Evolutionary conservation across 2,797 vertebrate species (phyloP), one percentile per base, ranked within the genome.

Genomic region (Brachymystax lenok): DNA sequence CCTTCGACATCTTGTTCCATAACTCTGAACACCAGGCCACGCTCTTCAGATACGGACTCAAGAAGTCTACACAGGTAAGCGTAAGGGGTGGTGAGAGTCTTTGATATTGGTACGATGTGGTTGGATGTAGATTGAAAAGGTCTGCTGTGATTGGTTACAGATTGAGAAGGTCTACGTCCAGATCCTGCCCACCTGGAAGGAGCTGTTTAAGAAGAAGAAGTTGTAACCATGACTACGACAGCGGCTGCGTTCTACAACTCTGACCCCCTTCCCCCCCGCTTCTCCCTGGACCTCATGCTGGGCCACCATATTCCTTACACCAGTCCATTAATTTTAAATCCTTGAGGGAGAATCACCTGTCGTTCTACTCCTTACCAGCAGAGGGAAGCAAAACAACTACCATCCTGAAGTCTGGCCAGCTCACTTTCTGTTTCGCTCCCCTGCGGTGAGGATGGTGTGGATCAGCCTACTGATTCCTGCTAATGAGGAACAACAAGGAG

Each of bases 21-120:
- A 95, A 95, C 93, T 94, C 93, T 30, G 94, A 95, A 82, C 94
- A 95, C 79, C 94, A 95, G 90, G 94, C 94, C 1, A 95, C 92
- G 0, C 85, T 92, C 21, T 83, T 94, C 74, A 87, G 94, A 82
- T 94, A 95, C 2, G 94, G 94, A 24, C 74, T 95, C 5, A 95
- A 95, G 88, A 94, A 90, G 64, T 95, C 94, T 0, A 75, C 88
- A 19, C 94, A 95, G 91, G 94, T 94, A 21, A 61, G 59, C 35
- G 46, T 71, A 40, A 17, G 21, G 27, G 40, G 40, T 12, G 17
- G 64, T 50, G 5, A 33, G 33, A 33, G 69, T n/a, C 19, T 56
- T 24, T 61, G 66, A 24, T 46, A 59, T 4, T 17, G 24, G 17
- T 16, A 72, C 13, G 17, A 12, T 74, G 40, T 52, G 51, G 28